phyloP scores from a whole-genome alignment of 2,888 invertebrate genomes.

The Drosophila leonis region DNA sequence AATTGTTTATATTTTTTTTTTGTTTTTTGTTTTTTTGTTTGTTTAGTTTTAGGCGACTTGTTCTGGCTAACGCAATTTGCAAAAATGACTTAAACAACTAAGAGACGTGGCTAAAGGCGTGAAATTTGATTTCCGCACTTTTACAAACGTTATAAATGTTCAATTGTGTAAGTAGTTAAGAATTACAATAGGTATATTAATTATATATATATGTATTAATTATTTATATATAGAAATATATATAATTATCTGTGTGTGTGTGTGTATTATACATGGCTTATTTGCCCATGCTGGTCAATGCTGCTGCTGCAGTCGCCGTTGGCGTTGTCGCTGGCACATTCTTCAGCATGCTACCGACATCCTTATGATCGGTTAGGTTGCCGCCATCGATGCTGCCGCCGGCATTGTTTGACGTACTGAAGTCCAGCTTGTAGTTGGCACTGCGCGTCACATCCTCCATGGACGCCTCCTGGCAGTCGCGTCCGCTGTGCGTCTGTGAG shows the following conservation, averaged over 20 bases:
- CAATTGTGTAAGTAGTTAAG: conserved; percentile 72
- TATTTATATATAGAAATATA: conserved; percentile 21
- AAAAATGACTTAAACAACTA: conserved; percentile 69
- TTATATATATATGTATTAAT: conserved; percentile 32
- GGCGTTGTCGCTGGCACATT: conserved; percentile 57
- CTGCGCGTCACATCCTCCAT: conserved; percentile 96
- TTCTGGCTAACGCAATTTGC: conserved; percentile 65
- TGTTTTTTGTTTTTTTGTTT: conserved; percentile 5
- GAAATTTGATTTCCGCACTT: conserved; percentile 83
- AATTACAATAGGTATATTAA: conserved; percentile 63
- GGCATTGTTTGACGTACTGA: conserved; percentile 72
- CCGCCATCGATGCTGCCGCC: conserved; percentile 32
- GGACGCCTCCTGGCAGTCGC: conserved; percentile 95
- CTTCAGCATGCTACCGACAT: conserved; percentile 51
- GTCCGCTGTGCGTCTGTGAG: conserved; percentile 92
- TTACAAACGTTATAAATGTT: conserved; percentile 70
- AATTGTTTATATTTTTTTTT: conserved; percentile 11
- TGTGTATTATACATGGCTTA: conserved; percentile 44
- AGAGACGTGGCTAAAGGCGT: conserved; percentile 74
- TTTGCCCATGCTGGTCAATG: conserved; percentile 66
- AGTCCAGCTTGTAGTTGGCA: conserved; percentile 90
- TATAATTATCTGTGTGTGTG: conserved; percentile 20
- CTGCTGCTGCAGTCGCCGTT: conserved; percentile 47
- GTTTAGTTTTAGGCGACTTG: conserved; percentile 56
- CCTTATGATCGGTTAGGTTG: conserved; percentile 47